These are phyloP conservation scores for Platycercus adscitus DNA, from an alignment of 2,113 vertebrate genomes.

Conservation along the genomic window DNA sequence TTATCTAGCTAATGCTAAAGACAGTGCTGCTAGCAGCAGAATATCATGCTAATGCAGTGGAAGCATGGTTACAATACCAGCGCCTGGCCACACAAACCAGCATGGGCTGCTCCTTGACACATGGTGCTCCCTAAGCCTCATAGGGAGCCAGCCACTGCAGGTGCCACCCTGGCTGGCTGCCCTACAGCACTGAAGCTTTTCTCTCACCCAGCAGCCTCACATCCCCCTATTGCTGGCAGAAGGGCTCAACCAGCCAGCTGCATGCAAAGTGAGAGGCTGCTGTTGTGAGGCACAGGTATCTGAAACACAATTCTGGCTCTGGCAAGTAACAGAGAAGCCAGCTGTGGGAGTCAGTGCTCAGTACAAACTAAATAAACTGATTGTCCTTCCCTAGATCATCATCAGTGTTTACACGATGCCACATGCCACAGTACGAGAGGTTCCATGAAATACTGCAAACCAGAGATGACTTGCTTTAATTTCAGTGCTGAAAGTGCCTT, in stretches of 20 bases:
- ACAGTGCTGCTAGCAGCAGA: background rate
- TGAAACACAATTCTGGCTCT: background rate
- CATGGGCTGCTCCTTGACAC: background rate
- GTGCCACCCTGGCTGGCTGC: background rate
- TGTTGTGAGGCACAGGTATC: background rate
- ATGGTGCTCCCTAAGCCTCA: background rate
- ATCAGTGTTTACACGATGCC: rapidly evolving
- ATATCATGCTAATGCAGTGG: background rate
- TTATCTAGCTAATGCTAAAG: background rate
- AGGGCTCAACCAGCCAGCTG: background rate
- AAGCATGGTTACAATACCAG: background rate
- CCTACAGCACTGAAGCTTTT: rapidly evolving
- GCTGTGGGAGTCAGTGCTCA: background rate
- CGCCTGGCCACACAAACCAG: background rate
- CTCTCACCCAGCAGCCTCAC: background rate
- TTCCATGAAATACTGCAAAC: background rate
- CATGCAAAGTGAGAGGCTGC: background rate
- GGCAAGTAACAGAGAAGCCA: background rate
- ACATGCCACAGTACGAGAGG: background rate
- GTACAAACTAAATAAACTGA: background rate
- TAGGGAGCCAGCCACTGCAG: rapidly evolving
- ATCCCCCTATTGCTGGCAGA: rapidly evolving
- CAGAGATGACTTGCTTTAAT: background rate
- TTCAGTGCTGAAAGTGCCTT: background rate
- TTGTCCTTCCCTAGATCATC: background rate